These are phyloP conservation scores for Brachyopa scutellaris DNA, from an alignment of 2,888 invertebrate species.

Conservation along the genomic window DNA sequence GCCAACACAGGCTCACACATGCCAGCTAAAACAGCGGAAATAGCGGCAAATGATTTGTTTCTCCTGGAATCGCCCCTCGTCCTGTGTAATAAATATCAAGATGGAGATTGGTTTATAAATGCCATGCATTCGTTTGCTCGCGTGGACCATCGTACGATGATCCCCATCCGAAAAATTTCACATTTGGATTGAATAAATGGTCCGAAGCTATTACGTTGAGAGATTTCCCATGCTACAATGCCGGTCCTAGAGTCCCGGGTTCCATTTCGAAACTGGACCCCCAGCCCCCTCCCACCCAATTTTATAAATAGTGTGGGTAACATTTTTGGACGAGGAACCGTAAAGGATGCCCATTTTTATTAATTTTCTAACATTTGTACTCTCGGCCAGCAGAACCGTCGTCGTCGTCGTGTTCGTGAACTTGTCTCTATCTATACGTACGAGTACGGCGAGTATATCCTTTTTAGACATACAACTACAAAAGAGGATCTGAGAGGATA, in stretches of 20 bases:
- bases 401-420: slow-evolving; percentile 4
- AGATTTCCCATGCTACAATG: slow-evolving; percentile 48
- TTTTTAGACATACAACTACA: slow-evolving; percentile 22
- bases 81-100: slow-evolving; percentile 71
- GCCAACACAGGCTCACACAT: background rate
- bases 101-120: slow-evolving; percentile 73
- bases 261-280: slow-evolving; percentile 33
- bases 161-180: slow-evolving; percentile 52
- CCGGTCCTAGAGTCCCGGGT: too few relatives aligned
- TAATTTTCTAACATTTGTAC: slow-evolving; percentile 73
- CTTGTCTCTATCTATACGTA: too few relatives aligned
- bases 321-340: slow-evolving; percentile 68
- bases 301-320: slow-evolving; percentile 72
- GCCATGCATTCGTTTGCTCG: slow-evolving; percentile 64
- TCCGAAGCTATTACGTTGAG: slow-evolving; percentile 73
- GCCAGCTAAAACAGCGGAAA: slow-evolving; percentile 57
- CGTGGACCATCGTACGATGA: slow-evolving; percentile 40
- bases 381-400: slow-evolving; percentile 40
- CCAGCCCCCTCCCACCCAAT: background rate
- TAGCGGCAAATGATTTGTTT: slow-evolving; percentile 71
- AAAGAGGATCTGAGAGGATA: slow-evolving; percentile 15
- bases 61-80: slow-evolving; percentile 51
- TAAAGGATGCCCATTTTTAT: slow-evolving; percentile 73
- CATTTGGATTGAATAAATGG: slow-evolving; percentile 73
- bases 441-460: too few relatives aligned